A percentile compares a stretch with the other conserved stretches of the same genome.
Evolutionary conservation across 1,140 invertebrate genomes (phyloP).

Genomic region (Brachionus koreanus): DNA sequence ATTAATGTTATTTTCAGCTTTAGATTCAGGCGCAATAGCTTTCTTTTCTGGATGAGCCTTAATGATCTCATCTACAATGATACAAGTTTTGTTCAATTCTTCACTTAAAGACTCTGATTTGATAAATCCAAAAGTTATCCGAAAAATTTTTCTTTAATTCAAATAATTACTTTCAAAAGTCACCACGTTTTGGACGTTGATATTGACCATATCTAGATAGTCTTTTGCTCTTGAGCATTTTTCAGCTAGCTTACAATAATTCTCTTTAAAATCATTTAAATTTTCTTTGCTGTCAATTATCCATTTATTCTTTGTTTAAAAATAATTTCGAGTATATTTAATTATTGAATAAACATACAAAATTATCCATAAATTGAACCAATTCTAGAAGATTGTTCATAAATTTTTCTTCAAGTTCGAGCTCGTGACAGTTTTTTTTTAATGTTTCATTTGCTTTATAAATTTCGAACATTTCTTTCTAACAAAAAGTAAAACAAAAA

Average conservation of each 20-base stretch:
- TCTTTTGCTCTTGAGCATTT: slow-evolving; percentile 30
- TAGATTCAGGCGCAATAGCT: background rate
- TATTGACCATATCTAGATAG: slow-evolving; percentile 13
- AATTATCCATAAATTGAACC: slow-evolving; percentile 32
- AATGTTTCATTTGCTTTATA: slow-evolving; percentile 23
- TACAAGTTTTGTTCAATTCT: slow-evolving; percentile 28
- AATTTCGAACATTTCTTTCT: slow-evolving; percentile 18
- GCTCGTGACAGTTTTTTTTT: slow-evolving; percentile 21
- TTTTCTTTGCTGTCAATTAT: background rate
- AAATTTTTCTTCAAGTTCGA: slow-evolving; percentile 27
- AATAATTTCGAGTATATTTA: too few species aligned
- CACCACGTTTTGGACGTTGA: background rate
- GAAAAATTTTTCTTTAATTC: too few species aligned
- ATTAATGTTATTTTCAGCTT: background rate
- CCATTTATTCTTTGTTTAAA: slow-evolving; percentile 18
- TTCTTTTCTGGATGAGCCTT: background rate
- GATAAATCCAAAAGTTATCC: too few species aligned
- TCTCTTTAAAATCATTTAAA: slow-evolving; percentile 16
- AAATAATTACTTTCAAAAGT: background rate
- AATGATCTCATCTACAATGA: background rate
- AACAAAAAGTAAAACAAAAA: background rate
- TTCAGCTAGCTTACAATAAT: background rate
- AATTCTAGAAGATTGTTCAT: slow-evolving; percentile 27
- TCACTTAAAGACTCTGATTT: background rate
- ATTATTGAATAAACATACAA: background rate